Evolutionary conservation across 2,888 invertebrate species (phyloP).

Genomic region (Autographa gamma): DNA sequence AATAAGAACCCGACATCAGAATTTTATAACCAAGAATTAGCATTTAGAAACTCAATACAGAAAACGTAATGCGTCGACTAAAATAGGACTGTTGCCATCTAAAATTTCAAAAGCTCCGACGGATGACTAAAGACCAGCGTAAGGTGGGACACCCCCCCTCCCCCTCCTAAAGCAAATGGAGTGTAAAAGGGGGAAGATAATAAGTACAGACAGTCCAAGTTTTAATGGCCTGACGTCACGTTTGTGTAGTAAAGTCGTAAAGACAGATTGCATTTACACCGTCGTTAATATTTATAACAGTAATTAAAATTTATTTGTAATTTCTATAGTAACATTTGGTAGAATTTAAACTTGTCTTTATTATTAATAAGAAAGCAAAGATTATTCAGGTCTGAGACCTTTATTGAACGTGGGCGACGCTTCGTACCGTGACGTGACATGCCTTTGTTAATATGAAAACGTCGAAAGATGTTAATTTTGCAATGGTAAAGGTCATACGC

Average conservation of each 20-base stretch:
- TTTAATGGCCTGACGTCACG: slow-evolving; percentile 47
- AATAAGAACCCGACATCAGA: slow-evolving; percentile 20
- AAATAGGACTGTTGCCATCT: slow-evolving; percentile 50
- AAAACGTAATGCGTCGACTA: slow-evolving; percentile 41
- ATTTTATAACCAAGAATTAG: slow-evolving; percentile 41
- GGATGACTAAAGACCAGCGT: slow-evolving; percentile 35
- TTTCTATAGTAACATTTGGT: background rate
- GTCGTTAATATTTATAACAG: slow-evolving; percentile 15
- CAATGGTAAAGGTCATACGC: background rate
- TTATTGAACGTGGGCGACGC: background rate
- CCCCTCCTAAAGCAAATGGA: slow-evolving; percentile 17
- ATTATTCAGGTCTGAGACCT: background rate
- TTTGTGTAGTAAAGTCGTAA: slow-evolving; percentile 56
- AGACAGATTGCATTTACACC: slow-evolving; percentile 52
- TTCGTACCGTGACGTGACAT: background rate
- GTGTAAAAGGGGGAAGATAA: slow-evolving; percentile 28
- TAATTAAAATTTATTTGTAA: slow-evolving; percentile 1
- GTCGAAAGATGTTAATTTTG: background rate
- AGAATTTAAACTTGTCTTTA: background rate
- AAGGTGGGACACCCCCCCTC: slow-evolving; percentile 27
- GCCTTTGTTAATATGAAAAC: background rate
- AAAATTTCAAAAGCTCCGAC: slow-evolving; percentile 56
- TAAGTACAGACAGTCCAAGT: slow-evolving; percentile 47
- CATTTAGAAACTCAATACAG: slow-evolving; percentile 42
- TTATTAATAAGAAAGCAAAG: background rate